phyloP scores from a whole-genome alignment of 2,113 vertebrate species.

The Toxotes chatareus region DNA sequence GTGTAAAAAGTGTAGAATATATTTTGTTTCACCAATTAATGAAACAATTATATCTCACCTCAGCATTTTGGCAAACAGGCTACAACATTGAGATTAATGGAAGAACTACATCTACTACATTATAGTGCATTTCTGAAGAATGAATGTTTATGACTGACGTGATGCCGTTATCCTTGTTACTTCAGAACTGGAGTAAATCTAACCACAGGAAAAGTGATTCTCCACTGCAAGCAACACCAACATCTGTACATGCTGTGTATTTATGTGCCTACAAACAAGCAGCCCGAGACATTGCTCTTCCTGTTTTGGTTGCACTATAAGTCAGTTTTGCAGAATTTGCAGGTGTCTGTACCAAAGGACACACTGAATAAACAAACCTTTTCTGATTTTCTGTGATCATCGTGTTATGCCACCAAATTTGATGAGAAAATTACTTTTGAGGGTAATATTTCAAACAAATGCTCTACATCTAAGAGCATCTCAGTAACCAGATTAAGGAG shows the following conservation, averaged over 20 bases:
- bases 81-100: not conserved
- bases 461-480: not conserved
- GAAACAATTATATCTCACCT: slow-evolving; percentile 9
- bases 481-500: not conserved
- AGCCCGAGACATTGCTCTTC: slow-evolving; percentile 64
- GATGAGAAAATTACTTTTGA: not conserved
- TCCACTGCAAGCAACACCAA: slow-evolving; percentile 44
- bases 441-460: not conserved
- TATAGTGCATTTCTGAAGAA: not conserved
- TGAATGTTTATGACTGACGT: slow-evolving; percentile 1
- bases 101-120: slow-evolving; percentile 1
- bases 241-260: slow-evolving; percentile 43
- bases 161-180: slow-evolving; percentile 11
- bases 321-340: slow-evolving; percentile 66
- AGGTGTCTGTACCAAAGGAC: slow-evolving; percentile 32
- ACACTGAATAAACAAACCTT: not conserved
- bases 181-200: slow-evolving; percentile 21
- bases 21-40: slow-evolving; percentile 10
- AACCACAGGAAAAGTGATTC: slow-evolving; percentile 64
- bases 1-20: slow-evolving; percentile 13
- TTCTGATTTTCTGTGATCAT: not conserved
- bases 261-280: slow-evolving; percentile 59
- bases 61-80: slow-evolving; percentile 6
- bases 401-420: not conserved
- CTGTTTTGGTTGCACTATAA: slow-evolving; percentile 70